These are phyloP conservation scores for Leucozona laternaria DNA, from an alignment of 2,888 invertebrate genomes.

Conservation along the genomic window DNA sequence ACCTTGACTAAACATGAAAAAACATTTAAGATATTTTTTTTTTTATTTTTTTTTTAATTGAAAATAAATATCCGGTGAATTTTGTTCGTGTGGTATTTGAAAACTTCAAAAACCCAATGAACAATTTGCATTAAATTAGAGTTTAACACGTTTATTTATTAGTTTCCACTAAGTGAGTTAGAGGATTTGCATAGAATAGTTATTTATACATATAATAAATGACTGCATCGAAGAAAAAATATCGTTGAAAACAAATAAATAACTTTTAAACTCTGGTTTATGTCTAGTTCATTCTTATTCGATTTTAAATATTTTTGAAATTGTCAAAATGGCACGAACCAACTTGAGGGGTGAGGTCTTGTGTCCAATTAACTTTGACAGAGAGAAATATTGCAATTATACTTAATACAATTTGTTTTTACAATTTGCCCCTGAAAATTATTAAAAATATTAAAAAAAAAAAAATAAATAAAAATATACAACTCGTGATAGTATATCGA, in stretches of 20 bases:
- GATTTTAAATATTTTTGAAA: not conserved
- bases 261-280: slow-evolving; percentile 12
- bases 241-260: not conserved
- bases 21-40: not conserved
- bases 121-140: slow-evolving; percentile 26
- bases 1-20: not conserved
- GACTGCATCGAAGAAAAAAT: slow-evolving; percentile 23
- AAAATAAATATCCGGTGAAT: not conserved
- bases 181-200: slow-evolving; percentile 7
- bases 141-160: slow-evolving; percentile 15
- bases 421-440: not conserved
- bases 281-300: not conserved
- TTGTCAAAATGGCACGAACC: slow-evolving; percentile 8
- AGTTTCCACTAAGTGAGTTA: not conserved
- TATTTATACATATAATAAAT: not conserved
- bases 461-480: not conserved
- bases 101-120: not conserved
- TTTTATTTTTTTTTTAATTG: not conserved
- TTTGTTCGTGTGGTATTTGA: not conserved
- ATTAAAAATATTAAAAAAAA: not conserved
- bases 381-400: not conserved
- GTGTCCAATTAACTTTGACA: not conserved
- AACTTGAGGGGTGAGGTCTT: not conserved
- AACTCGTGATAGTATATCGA: not conserved
- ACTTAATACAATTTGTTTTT: not conserved